Conservation (phyloP, 1,140 invertebrate species). For the Leptinotarsa undecemlineata region DNA sequence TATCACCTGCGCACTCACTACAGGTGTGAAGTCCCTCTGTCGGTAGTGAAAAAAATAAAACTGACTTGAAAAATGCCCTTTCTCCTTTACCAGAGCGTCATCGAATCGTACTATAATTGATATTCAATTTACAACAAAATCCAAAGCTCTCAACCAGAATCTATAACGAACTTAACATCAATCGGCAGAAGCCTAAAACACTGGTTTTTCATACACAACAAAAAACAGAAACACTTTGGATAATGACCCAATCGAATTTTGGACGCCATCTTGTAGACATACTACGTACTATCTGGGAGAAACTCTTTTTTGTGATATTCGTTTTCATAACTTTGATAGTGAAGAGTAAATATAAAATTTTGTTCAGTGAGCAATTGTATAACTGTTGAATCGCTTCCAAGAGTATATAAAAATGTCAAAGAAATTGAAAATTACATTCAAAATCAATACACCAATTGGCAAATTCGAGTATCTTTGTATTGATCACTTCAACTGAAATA, state of each 20-base stretch:
- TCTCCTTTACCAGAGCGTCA: conserved; percentile 26
- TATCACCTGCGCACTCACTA: conserved; percentile 51
- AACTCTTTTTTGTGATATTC: too few relatives aligned
- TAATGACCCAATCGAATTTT: conserved; percentile 27
- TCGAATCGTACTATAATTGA: neutral
- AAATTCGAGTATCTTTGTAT: too few relatives aligned
- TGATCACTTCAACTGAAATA: too few relatives aligned
- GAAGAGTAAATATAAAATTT: too few relatives aligned
- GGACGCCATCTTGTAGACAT: conserved; percentile 12
- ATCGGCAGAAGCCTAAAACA: conserved; percentile 46
- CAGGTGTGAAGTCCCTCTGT: conserved; percentile 54
- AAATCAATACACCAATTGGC: too few relatives aligned
- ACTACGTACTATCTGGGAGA: too few relatives aligned
- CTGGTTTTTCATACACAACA: conserved; percentile 48
- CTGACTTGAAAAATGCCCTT: conserved; percentile 12
- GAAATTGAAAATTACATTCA: too few relatives aligned
- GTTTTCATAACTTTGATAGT: too few relatives aligned
- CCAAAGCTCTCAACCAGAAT: conserved; percentile 9
- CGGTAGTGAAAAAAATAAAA: conserved; percentile 50
- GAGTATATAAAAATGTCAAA: too few relatives aligned
- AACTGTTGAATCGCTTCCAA: too few relatives aligned
- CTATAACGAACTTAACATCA: conserved; percentile 18
- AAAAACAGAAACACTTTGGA: conserved; percentile 43
- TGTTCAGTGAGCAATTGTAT: too few relatives aligned
- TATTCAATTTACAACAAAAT: neutral